Conservation (phyloP, 2,113 vertebrate genomes). For the Camelus bactrianus region DNA sequence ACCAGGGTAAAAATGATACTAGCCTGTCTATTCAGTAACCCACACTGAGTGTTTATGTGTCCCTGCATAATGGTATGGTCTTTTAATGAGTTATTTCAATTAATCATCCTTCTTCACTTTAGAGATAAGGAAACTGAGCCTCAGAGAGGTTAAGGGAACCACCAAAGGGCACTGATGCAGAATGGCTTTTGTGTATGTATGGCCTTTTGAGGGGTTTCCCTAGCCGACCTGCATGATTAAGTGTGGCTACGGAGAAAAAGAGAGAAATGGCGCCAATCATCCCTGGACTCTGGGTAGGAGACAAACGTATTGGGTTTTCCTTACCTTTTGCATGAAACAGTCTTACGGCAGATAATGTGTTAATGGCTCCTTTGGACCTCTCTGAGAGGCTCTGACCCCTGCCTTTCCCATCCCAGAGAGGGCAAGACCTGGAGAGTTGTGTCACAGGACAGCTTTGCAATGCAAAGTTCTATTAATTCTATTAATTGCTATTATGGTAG, state of each 20-base stretch:
- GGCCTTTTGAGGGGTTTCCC: not conserved
- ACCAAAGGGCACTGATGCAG: not conserved
- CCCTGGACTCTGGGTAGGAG: not conserved
- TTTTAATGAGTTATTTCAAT: not conserved
- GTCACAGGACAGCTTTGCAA: not conserved
- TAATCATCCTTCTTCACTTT: not conserved
- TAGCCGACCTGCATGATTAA: not conserved
- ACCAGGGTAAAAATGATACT: not conserved
- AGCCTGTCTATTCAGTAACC: not conserved
- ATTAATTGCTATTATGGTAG: not conserved
- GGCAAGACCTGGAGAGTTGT: not conserved
- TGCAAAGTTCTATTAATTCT: not conserved
- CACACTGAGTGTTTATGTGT: not conserved
- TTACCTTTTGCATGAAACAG: not conserved
- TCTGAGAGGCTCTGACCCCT: not conserved
- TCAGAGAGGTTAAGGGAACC: not conserved
- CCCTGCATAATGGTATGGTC: not conserved
- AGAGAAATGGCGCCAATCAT: not conserved
- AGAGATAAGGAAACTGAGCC: not conserved
- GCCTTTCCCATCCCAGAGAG: not conserved
- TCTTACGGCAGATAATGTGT: not conserved
- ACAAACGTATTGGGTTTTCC: not conserved
- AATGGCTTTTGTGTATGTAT: not conserved
- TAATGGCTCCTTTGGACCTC: not conserved
- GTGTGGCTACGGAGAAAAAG: not conserved